These are phyloP conservation scores for Drosophila ochracea DNA, from an alignment of 2,888 invertebrate species.

Conservation along the genomic window DNA sequence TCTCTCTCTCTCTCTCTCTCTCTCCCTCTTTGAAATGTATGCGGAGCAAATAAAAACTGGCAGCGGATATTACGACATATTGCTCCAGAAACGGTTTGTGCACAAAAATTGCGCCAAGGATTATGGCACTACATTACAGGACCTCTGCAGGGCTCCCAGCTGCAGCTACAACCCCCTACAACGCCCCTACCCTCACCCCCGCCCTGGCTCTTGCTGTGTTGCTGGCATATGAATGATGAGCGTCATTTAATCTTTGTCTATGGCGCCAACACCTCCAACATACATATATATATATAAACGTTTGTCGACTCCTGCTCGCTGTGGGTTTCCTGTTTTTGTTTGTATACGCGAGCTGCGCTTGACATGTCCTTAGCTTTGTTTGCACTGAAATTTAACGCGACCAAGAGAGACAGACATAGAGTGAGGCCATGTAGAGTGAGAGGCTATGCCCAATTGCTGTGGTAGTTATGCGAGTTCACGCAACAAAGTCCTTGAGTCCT, in stretches of 20 bases:
- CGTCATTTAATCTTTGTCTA: conserved; percentile 79
- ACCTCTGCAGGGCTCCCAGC: conserved; percentile 27
- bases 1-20: neutral
- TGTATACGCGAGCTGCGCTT: conserved; percentile 67
- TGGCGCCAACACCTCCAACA: conserved; percentile 70
- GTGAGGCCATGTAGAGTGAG: too few relatives aligned
- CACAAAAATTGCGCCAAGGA: conserved; percentile 78
- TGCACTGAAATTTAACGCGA: conserved; percentile 73
- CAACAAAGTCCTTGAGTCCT: conserved; percentile 14
- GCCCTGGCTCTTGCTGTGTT: conserved; percentile 9
- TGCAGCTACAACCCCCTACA: conserved; percentile 5
- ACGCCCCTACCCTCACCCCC: neutral
- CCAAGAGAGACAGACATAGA: neutral
- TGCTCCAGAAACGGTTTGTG: conserved; percentile 63
- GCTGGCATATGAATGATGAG: conserved; percentile 78
- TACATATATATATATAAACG: conserved; percentile 39
- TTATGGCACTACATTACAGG: conserved; percentile 78
- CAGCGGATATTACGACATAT: conserved; percentile 81
- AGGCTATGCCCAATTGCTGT: conserved; percentile 49
- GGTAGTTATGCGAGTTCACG: conserved; percentile 54
- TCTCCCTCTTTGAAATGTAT: conserved; percentile 50
- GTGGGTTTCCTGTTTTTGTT: conserved; percentile 57
- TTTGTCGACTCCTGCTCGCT: conserved; percentile 37
- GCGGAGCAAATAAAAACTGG: conserved; percentile 71
- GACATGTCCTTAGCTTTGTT: conserved; percentile 78